Evolutionary conservation across 2,113 vertebrate species (phyloP).

Genomic region (Cyanoderma ruficeps): DNA sequence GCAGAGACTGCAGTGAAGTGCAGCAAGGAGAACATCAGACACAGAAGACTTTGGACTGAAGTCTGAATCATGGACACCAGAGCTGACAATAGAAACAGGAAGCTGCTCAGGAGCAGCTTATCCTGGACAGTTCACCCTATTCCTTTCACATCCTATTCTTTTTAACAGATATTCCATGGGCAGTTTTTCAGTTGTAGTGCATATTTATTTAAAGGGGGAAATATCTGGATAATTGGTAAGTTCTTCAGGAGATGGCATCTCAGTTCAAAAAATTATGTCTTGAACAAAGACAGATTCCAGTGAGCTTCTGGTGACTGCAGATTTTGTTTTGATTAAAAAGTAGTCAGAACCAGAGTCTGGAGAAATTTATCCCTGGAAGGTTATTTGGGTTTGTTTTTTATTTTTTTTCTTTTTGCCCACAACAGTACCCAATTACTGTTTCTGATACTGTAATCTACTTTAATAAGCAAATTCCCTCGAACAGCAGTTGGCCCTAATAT

Average conservation of each 20-base stretch:
- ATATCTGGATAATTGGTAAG: background rate
- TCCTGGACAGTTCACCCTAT: background rate
- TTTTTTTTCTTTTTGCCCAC: background rate
- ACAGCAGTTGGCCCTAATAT: background rate
- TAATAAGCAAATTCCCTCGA: conserved; percentile 18
- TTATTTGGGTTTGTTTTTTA: background rate
- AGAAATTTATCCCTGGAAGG: background rate
- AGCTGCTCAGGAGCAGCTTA: background rate
- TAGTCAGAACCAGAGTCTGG: background rate
- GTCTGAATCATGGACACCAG: background rate
- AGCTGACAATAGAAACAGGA: background rate
- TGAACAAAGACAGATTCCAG: background rate
- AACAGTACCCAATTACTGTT: background rate
- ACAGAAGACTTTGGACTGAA: background rate
- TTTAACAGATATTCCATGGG: background rate
- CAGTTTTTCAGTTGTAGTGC: background rate
- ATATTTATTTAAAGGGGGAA: background rate
- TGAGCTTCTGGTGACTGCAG: background rate
- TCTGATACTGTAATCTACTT: background rate
- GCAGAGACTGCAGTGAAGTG: background rate
- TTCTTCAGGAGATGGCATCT: background rate
- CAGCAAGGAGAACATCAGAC: background rate
- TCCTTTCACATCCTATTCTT: background rate
- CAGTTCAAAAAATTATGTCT: background rate
- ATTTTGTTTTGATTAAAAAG: background rate